These are phyloP conservation scores for Aulostomus chinensis DNA, from an alignment of 2,797 vertebrate species.

Conservation along the genomic window DNA sequence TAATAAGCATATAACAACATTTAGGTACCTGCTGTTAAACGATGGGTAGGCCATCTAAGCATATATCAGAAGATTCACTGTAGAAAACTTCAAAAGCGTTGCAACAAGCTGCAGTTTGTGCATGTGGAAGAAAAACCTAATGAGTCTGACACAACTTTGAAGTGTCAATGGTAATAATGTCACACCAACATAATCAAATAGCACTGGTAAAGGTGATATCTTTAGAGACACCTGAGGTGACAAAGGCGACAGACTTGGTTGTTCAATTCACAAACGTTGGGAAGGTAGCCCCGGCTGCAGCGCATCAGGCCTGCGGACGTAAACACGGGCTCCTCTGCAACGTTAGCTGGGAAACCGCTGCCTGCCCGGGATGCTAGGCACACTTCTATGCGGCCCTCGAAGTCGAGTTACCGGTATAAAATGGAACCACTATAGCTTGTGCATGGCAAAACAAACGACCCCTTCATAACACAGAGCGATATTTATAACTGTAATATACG, in stretches of 20 bases:
- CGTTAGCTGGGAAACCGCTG: slow-evolving; percentile 60
- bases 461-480: too few species aligned
- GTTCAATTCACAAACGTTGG: not conserved
- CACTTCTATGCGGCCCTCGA: slow-evolving; percentile 59
- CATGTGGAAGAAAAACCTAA: slow-evolving; percentile 1
- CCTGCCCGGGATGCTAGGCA: slow-evolving; percentile 62
- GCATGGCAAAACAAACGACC: not conserved
- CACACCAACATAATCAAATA: not conserved
- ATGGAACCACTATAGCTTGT: not conserved
- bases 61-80: slow-evolving; percentile 1
- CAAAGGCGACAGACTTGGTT: slow-evolving; percentile 6
- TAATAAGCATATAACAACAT: too few species aligned
- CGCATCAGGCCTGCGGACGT: slow-evolving; percentile 54
- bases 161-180: not conserved
- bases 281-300: slow-evolving; percentile 14
- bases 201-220: not conserved
- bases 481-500: not conserved
- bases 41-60: not conserved
- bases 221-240: slow-evolving; percentile 14
- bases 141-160: not conserved
- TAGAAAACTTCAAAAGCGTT: slow-evolving; percentile 12
- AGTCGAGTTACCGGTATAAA: slow-evolving; percentile 33
- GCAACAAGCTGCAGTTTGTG: slow-evolving; percentile 58
- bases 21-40: too few species aligned
- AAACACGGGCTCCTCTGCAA: slow-evolving; percentile 28